phyloP scores from a whole-genome alignment of 2,797 vertebrate genomes.

The Bovichtus variegatus region DNA sequence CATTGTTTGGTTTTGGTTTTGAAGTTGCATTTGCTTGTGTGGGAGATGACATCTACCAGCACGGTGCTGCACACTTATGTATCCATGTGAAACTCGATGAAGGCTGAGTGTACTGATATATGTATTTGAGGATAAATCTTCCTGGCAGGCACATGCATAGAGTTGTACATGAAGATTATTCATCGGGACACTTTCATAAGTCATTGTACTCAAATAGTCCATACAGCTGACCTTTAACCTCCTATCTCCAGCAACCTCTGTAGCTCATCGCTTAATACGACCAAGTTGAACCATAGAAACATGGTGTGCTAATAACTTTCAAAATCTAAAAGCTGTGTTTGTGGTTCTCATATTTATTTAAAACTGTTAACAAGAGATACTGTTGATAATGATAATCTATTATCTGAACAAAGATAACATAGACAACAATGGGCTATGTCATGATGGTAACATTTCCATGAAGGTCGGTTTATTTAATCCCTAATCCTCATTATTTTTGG shows the following conservation, averaged over 20 bases:
- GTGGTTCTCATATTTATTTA: neutral
- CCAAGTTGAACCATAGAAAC: neutral
- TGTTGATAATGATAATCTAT: neutral
- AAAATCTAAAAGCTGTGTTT: neutral
- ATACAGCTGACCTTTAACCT: constrained; percentile 13
- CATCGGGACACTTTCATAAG: neutral
- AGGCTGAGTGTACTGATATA: neutral
- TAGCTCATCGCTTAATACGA: neutral
- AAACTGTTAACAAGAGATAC: neutral
- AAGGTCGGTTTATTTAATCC: neutral
- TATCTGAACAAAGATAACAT: neutral
- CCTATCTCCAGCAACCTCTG: neutral
- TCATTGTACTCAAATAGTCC: neutral
- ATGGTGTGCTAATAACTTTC: neutral
- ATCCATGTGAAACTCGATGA: neutral
- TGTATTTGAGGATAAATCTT: constrained; percentile 5
- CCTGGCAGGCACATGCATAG: constrained; percentile 6
- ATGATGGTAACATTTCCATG: neutral
- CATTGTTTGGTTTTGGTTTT: no score
- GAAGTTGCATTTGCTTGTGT: no score
- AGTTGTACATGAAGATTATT: neutral
- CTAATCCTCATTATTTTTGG: neutral
- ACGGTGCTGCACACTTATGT: neutral
- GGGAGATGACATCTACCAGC: neutral
- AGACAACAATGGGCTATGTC: neutral